These are phyloP conservation scores for Corythoichthys haematopterus DNA, from an alignment of 2,113 vertebrate genomes.

Conservation along the genomic window DNA sequence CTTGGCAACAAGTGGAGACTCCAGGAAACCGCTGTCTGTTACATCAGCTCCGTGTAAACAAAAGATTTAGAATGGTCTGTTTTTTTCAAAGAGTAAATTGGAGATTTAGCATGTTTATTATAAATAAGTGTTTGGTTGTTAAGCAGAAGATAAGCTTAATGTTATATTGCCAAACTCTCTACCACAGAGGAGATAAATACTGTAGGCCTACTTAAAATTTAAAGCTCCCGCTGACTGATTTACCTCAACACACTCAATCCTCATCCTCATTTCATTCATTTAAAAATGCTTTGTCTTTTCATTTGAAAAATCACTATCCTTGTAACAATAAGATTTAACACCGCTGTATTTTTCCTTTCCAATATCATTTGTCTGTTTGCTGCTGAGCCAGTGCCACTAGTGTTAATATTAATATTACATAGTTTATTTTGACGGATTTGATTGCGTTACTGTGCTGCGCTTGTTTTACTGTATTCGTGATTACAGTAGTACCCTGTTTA, in stretches of 20 bases:
- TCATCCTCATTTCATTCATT: background rate
- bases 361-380: too few relatives aligned
- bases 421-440: too few relatives aligned
- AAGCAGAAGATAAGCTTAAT: background rate
- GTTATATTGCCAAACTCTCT: background rate
- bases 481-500: background rate
- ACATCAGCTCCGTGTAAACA: background rate
- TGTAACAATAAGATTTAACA: background rate
- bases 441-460: too few relatives aligned
- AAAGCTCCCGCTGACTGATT: background rate
- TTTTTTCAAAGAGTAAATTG: background rate
- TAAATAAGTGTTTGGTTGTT: background rate
- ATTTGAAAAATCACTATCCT: background rate
- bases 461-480: background rate
- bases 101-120: background rate
- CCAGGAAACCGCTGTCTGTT: background rate
- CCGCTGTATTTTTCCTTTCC: too few relatives aligned
- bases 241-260: background rate
- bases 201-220: background rate
- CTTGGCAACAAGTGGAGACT: slow-evolving; percentile 8
- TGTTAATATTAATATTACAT: too few relatives aligned
- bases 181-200: background rate
- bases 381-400: background rate
- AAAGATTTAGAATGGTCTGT: background rate
- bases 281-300: background rate